A percentile compares a stretch with the other conserved stretches of the same genome.
These are phyloP conservation scores for Anabacerthia variegaticeps DNA, from an alignment of 2,797 vertebrate species.

Conservation along the genomic window DNA sequence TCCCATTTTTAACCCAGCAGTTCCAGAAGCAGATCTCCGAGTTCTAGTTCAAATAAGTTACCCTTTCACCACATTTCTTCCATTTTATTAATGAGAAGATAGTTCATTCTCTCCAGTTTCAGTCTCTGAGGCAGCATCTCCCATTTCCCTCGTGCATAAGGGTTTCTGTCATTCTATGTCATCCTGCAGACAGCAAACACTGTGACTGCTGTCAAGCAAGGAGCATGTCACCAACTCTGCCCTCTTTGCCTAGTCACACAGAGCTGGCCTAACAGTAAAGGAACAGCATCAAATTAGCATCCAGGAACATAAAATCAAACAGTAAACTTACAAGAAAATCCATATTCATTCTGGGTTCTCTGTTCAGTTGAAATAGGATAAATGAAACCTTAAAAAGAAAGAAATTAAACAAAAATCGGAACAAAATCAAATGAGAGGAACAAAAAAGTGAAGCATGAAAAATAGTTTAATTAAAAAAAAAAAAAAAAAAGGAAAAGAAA, in stretches of 20 bases:
- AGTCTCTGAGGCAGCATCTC: not conserved
- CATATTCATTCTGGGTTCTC: constrained; percentile 95
- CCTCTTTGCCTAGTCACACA: constrained; percentile 32
- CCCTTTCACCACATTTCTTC: not conserved
- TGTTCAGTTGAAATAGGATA: constrained; percentile 97
- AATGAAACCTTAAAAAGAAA: constrained; percentile 94
- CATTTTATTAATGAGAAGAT: not conserved
- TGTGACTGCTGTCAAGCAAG: not conserved
- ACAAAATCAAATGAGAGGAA: constrained; percentile 84
- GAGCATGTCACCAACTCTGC: constrained; percentile 44
- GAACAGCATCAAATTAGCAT: constrained; percentile 61
- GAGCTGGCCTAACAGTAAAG: constrained; percentile 52
- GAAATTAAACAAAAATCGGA: constrained; percentile 81
- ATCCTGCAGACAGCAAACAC: not conserved
- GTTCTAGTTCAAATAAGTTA: not conserved
- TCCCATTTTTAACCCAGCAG: not conserved
- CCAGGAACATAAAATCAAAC: constrained; percentile 79
- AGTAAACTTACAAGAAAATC: constrained; percentile 97
- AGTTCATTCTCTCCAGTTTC: constrained; percentile 2
- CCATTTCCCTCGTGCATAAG: not conserved
- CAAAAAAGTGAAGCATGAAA: constrained; percentile 83
- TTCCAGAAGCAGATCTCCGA: not conserved
- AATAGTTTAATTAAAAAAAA: constrained; percentile 81
- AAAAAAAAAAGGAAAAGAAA: constrained; percentile 63
- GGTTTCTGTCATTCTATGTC: not conserved